These are phyloP conservation scores for Pollenia griseotomentosa DNA, from an alignment of 2,888 invertebrate genomes.

Conservation along the genomic window DNA sequence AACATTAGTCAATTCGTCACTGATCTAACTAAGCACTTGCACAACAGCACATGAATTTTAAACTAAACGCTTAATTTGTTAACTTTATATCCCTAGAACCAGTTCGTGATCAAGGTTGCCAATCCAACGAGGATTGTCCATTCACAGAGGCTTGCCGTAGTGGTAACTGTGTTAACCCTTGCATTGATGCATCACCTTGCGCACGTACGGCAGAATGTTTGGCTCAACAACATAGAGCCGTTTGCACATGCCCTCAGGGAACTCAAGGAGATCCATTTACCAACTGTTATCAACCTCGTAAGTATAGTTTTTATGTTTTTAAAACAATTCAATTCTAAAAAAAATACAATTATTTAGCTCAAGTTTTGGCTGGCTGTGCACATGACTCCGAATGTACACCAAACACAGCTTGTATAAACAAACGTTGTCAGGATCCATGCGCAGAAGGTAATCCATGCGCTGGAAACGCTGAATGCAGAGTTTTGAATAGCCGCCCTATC, in stretches of 20 bases:
- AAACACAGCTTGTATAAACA: slow-evolving; percentile 91
- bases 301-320: slow-evolving; percentile 58
- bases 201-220: slow-evolving; percentile 91
- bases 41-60: not conserved
- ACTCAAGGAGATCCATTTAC: slow-evolving; percentile 92
- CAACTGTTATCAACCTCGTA: slow-evolving; percentile 87
- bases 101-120: slow-evolving; percentile 87
- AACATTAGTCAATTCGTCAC: slow-evolving; percentile 39
- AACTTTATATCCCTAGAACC: slow-evolving; percentile 77
- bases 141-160: slow-evolving; percentile 89
- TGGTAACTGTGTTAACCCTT: slow-evolving; percentile 91
- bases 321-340: not conserved
- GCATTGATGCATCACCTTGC: slow-evolving; percentile 88
- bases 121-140: slow-evolving; percentile 89
- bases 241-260: slow-evolving; percentile 90
- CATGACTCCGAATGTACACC: slow-evolving; percentile 90
- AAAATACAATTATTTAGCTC: slow-evolving; percentile 73
- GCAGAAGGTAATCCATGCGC: slow-evolving; percentile 91
- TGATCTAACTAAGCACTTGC: slow-evolving; percentile 51
- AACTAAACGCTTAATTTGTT: not conserved
- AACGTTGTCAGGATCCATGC: slow-evolving; percentile 93
- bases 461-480: slow-evolving; percentile 91
- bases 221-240: slow-evolving; percentile 90
- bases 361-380: slow-evolving; percentile 88
- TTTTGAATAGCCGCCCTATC: slow-evolving; percentile 90